These are phyloP conservation scores for Bergia sp. DNA, from an alignment of 92 coral and sea anemone genomes.

Conservation along the genomic window DNA sequence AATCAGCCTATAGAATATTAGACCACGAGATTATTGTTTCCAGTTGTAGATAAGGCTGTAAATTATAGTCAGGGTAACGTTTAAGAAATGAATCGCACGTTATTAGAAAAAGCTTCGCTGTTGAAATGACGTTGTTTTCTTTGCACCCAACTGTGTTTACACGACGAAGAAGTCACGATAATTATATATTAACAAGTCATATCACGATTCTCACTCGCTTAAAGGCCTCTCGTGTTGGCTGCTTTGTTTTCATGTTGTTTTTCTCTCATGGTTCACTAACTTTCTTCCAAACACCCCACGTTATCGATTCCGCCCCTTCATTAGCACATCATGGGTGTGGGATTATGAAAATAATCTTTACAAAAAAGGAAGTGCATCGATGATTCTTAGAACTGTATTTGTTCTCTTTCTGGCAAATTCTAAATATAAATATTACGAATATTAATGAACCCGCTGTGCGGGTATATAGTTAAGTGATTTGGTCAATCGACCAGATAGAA, in stretches of 20 bases:
- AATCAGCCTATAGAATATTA: too few species aligned
- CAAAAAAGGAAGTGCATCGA: conserved; percentile 38
- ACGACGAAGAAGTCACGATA: conserved; percentile 8
- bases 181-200: conserved; percentile 19
- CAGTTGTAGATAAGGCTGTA: background rate
- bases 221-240: background rate
- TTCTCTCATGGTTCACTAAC: background rate
- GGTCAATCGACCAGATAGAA: background rate
- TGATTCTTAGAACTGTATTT: background rate
- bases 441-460: background rate
- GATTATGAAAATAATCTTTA: conserved; percentile 5
- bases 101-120: background rate
- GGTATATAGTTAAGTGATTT: conserved; percentile 5
- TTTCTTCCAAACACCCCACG: background rate
- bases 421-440: conserved; percentile 23
- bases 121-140: background rate
- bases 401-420: conserved; percentile 8
- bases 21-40: background rate
- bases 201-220: background rate
- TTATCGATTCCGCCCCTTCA: background rate
- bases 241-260: conserved; percentile 10
- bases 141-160: background rate
- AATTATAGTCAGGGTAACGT: background rate
- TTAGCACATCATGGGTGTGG: conserved; percentile 10
- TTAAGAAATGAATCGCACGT: background rate